phyloP scores from a whole-genome alignment of 2,113 vertebrate genomes.

The Eulemur rufifrons region DNA sequence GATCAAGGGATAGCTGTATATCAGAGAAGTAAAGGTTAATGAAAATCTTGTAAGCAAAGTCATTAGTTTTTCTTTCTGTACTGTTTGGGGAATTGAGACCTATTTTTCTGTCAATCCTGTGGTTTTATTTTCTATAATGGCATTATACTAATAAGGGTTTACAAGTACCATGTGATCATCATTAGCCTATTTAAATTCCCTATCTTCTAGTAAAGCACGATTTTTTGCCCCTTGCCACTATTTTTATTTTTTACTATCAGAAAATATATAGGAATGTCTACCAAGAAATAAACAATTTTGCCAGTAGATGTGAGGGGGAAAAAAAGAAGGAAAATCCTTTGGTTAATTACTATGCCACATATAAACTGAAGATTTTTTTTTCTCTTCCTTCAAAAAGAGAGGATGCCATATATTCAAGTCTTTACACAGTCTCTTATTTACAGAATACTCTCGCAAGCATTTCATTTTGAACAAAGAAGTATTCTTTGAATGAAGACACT shows the following conservation, averaged over 20 bases:
- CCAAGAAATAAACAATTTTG: neutral
- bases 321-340: neutral
- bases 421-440: constrained; percentile 34
- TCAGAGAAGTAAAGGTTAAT: neutral
- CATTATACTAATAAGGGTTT: neutral
- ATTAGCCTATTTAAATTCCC: neutral
- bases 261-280: neutral
- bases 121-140: neutral
- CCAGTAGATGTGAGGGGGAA: neutral
- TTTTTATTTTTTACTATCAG: neutral
- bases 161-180: neutral
- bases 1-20: neutral
- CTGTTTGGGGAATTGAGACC: neutral
- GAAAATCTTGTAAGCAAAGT: neutral
- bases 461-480: constrained; percentile 55
- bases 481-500: constrained; percentile 40
- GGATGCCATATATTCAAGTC: neutral
- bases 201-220: neutral
- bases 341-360: neutral
- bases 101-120: neutral
- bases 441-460: neutral
- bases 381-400: neutral
- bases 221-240: neutral
- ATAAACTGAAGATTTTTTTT: neutral
- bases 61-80: neutral